A percentile compares a stretch with the other conserved stretches of the same genome.
Conservation (phyloP, 2,888 invertebrate genomes). For the Meliscaeva auricollis region DNA sequence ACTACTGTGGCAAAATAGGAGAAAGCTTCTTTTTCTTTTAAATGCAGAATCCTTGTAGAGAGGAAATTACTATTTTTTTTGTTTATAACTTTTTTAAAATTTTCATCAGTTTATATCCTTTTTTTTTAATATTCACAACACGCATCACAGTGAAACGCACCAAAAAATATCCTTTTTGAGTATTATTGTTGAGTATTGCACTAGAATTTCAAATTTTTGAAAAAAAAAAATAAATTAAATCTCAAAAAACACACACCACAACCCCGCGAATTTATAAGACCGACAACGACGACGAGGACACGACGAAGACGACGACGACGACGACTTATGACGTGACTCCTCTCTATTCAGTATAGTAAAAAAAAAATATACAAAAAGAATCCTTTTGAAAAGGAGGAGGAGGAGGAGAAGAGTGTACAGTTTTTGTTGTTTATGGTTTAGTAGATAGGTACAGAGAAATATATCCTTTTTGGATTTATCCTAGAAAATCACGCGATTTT, state of each 20-base stretch:
- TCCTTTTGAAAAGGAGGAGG: constrained; percentile 36
- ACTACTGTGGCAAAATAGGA: constrained; percentile 63
- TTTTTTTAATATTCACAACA: constrained; percentile 22
- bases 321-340: constrained; percentile 35
- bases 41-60: constrained; percentile 72
- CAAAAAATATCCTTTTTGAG: constrained; percentile 34
- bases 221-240: no score
- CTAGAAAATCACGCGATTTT: constrained; percentile 30
- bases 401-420: no score
- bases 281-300: background rate
- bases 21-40: constrained; percentile 46
- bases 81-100: background rate
- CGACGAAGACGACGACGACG: background rate
- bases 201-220: constrained; percentile 27
- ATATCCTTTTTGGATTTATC: constrained; percentile 12
- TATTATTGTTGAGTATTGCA: constrained; percentile 36
- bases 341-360: constrained; percentile 58
- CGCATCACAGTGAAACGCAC: constrained; percentile 5
- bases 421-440: background rate
- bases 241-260: constrained; percentile 47
- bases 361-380: constrained; percentile 50
- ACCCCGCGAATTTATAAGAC: constrained; percentile 23
- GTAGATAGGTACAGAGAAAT: constrained; percentile 33
- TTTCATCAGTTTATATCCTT: constrained; percentile 28
- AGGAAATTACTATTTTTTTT: constrained; percentile 37